Percentiles rank a stretch among this genome's conserved stretches.
Evolutionary conservation across 1,140 invertebrate genomes (phyloP).

Genomic region (Temnothorax nylanderi): DNA sequence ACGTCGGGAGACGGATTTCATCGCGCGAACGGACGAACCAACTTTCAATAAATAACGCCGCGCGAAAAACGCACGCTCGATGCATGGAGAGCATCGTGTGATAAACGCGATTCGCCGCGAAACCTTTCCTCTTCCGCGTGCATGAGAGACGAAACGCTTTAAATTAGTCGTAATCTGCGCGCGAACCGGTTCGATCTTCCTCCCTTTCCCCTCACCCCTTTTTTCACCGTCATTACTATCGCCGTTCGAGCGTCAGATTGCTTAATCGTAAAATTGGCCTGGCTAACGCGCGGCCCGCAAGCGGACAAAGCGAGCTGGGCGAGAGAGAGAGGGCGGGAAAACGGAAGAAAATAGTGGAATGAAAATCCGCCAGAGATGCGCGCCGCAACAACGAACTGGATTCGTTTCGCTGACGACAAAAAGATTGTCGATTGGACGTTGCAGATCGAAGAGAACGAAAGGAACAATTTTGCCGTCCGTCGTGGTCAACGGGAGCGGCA

Average conservation of each 20-base stretch:
- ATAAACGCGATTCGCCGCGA: slow-evolving; percentile 18
- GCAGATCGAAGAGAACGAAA: slow-evolving; percentile 9
- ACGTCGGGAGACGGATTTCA: neutral
- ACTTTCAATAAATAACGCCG: slow-evolving; percentile 24
- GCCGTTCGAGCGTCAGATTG: slow-evolving; percentile 46
- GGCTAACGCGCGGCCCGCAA: slow-evolving; percentile 22
- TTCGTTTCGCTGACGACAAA: slow-evolving; percentile 43
- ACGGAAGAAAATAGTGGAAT: slow-evolving; percentile 44
- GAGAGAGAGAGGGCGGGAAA: neutral
- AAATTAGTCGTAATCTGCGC: slow-evolving; percentile 32
- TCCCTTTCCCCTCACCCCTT: neutral
- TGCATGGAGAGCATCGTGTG: neutral
- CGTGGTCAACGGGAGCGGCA: neutral
- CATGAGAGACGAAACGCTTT: slow-evolving; percentile 13
- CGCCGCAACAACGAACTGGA: neutral
- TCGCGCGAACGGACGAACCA: neutral
- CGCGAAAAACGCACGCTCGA: slow-evolving; percentile 1
- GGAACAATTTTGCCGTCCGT: slow-evolving; percentile 16
- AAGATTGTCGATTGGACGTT: slow-evolving; percentile 42
- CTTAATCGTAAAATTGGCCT: slow-evolving; percentile 56
- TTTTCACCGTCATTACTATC: slow-evolving; percentile 19
- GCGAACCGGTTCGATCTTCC: slow-evolving; percentile 36
- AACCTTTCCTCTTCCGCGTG: neutral
- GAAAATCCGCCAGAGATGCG: slow-evolving; percentile 34
- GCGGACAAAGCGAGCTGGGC: slow-evolving; percentile 31